Evolutionary conservation across 2,113 vertebrate species (phyloP).

Genomic region (Syngnathus scovelli): DNA sequence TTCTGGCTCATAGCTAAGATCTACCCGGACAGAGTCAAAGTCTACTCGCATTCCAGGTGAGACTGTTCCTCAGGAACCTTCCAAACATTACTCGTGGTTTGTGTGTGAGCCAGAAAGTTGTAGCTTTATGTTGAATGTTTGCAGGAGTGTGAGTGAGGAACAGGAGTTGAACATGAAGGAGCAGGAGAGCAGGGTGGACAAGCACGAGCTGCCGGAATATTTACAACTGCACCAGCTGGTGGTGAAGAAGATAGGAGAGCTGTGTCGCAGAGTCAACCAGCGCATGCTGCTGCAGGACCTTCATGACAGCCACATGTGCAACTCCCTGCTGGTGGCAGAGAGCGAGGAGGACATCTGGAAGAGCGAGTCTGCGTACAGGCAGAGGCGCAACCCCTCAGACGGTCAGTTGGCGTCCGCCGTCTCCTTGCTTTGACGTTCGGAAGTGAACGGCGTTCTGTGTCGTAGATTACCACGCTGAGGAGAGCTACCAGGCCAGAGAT

Average conservation of each 20-base stretch:
- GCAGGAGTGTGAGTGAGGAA: conserved; percentile 57
- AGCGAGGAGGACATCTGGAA: conserved; percentile 99
- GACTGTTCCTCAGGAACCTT: not conserved
- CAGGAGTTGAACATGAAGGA: conserved; percentile 47
- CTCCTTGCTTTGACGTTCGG: not conserved
- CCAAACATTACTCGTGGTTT: not conserved
- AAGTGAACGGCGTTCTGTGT: not conserved
- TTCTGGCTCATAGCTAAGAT: conserved; percentile 94
- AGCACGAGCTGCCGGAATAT: conserved; percentile 77
- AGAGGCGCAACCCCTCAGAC: conserved; percentile 75
- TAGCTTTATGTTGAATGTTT: not conserved
- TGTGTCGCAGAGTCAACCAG: conserved; percentile 94
- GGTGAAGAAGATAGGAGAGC: conserved; percentile 87
- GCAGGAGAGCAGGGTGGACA: conserved; percentile 65
- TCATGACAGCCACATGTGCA: conserved; percentile 91
- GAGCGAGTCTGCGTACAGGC: conserved; percentile 83
- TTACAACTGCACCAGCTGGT: conserved; percentile 81
- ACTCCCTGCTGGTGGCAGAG: conserved; percentile 93
- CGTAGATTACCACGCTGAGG: conserved; percentile 86
- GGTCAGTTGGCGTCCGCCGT: conserved; percentile 64
- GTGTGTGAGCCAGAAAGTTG: not conserved
- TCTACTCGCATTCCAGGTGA: conserved; percentile 90
- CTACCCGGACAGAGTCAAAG: conserved; percentile 87
- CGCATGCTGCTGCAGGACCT: conserved; percentile 91
- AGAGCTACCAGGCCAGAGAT: conserved; percentile 88